Conservation (phyloP, 2,888 invertebrate genomes). For the Philaethria dido region DNA sequence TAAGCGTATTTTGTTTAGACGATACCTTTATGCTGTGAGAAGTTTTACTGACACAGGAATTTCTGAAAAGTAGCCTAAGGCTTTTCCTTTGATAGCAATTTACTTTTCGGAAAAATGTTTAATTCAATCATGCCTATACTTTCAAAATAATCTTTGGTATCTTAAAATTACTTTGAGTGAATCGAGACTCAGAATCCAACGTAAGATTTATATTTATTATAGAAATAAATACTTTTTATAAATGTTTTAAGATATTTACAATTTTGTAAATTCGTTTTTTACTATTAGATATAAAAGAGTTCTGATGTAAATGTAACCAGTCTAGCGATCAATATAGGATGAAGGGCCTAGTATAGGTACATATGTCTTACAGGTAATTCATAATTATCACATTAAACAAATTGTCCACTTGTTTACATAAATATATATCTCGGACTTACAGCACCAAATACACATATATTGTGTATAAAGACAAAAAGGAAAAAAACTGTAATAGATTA, state of each 20-base stretch:
- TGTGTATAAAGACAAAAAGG: no score
- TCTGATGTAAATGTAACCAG: no score
- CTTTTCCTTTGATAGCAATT: slow-evolving; percentile 43
- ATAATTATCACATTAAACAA: no score
- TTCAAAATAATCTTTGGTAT: slow-evolving; percentile 24
- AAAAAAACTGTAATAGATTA: no score
- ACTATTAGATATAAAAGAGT: no score
- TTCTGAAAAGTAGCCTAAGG: slow-evolving; percentile 41
- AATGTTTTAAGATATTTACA: neutral
- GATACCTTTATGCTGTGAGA: slow-evolving; percentile 31
- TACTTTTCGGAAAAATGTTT: slow-evolving; percentile 45
- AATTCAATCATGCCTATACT: slow-evolving; percentile 37
- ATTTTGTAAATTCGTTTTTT: neutral
- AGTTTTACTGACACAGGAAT: slow-evolving; percentile 35
- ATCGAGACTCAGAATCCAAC: slow-evolving; percentile 6
- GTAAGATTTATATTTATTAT: neutral
- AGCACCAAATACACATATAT: no score
- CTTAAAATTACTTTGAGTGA: slow-evolving; percentile 9
- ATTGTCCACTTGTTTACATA: no score
- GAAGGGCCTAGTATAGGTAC: no score
- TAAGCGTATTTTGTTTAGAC: slow-evolving; percentile 31
- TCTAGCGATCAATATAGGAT: no score
- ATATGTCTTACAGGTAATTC: no score
- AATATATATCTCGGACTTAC: no score
- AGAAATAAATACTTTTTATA: neutral